Evolutionary conservation across 2,888 invertebrate species (phyloP).

Genomic region (Sisyra terminalis): DNA sequence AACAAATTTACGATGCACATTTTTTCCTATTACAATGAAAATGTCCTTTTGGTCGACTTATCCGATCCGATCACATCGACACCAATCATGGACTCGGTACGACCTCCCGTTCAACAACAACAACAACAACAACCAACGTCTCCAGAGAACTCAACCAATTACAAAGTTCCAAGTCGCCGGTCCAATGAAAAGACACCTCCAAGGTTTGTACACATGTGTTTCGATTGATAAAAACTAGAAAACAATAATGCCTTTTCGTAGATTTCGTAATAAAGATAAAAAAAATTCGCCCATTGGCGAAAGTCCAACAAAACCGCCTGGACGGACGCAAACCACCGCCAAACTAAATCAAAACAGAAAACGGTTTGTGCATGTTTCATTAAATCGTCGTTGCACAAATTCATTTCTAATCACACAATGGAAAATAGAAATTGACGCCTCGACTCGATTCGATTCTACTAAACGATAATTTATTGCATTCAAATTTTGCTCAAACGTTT

Average conservation of each 20-base stretch:
- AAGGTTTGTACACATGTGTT: background rate
- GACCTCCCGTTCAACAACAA: background rate
- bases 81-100: background rate
- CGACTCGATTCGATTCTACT: background rate
- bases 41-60: slow-evolving; percentile 42
- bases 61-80: slow-evolving; percentile 25
- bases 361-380: too few species aligned
- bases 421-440: too few species aligned
- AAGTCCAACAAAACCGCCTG: background rate
- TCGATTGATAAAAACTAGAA: background rate
- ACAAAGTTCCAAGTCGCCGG: background rate
- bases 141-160: background rate
- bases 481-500: too few species aligned
- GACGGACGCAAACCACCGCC: background rate
- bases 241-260: background rate
- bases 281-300: background rate
- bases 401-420: too few species aligned
- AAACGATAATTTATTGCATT: background rate
- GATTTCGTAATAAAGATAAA: slow-evolving; percentile 1
- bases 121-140: background rate
- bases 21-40: slow-evolving; percentile 32
- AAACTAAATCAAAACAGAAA: background rate
- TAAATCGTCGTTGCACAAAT: too few species aligned
- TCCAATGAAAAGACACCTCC: slow-evolving; percentile 4
- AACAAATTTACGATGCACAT: slow-evolving; percentile 41